These are phyloP conservation scores for Vidua macroura DNA, from an alignment of 2,113 vertebrate species.

Conservation along the genomic window DNA sequence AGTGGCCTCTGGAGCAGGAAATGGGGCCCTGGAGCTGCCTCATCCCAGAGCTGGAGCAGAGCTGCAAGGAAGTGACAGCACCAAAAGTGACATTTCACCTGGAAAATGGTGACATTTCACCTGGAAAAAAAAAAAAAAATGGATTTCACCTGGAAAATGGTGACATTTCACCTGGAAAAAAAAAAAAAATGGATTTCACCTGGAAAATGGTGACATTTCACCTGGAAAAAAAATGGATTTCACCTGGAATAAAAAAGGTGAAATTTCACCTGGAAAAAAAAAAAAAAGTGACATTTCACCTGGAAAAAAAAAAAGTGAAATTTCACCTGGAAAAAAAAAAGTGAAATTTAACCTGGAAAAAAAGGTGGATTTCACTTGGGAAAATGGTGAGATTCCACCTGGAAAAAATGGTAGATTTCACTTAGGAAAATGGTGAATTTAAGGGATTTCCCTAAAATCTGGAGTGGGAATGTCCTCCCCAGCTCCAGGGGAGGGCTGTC, in stretches of 20 bases:
- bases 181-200: background rate
- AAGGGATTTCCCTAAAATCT: fast-evolving
- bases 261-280: background rate
- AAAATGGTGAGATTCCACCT: background rate
- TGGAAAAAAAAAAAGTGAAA: background rate
- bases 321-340: background rate
- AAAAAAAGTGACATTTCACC: background rate
- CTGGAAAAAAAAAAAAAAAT: too few species aligned
- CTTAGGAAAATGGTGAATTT: background rate
- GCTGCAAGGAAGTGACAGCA: background rate
- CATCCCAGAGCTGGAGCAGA: background rate
- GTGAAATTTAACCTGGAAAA: background rate
- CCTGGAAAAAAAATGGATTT: background rate
- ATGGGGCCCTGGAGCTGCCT: background rate
- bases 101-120: too few species aligned
- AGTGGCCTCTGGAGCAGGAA: background rate
- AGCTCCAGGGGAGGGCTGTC: background rate
- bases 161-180: background rate
- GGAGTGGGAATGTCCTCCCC: fast-evolving
- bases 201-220: background rate
- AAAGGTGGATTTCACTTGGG: too few species aligned
- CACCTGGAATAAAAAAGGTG: background rate
- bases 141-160: background rate
- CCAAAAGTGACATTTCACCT: background rate
- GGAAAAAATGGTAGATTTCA: background rate